These are phyloP conservation scores for Ammospiza nelsoni DNA, from an alignment of 2,113 vertebrate genomes.

Conservation along the genomic window DNA sequence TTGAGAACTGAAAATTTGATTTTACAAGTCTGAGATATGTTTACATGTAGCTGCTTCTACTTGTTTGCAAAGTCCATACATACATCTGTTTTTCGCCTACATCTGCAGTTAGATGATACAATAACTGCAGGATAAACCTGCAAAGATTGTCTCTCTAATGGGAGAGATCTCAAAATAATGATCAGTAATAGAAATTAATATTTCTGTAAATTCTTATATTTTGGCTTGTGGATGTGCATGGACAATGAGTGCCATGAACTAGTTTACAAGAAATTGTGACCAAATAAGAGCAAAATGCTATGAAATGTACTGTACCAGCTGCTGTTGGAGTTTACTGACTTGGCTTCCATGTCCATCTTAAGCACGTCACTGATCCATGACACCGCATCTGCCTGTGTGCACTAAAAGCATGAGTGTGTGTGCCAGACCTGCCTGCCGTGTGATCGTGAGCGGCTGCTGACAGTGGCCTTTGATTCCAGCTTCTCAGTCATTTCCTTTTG, in stretches of 20 bases:
- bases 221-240: slow-evolving; percentile 80
- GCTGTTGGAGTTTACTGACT: slow-evolving; percentile 58
- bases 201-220: slow-evolving; percentile 59
- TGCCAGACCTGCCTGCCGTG: slow-evolving; percentile 79
- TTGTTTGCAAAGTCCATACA: slow-evolving; percentile 66
- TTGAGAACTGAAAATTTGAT: slow-evolving; percentile 80
- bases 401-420: slow-evolving; percentile 87
- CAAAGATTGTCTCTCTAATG: slow-evolving; percentile 44
- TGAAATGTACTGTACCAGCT: slow-evolving; percentile 73
- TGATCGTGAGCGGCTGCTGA: slow-evolving; percentile 67
- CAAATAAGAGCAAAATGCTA: slow-evolving; percentile 77
- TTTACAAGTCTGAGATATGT: slow-evolving; percentile 79
- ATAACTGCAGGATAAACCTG: slow-evolving; percentile 64
- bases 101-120: slow-evolving; percentile 59
- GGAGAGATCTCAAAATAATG: slow-evolving; percentile 16
- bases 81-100: slow-evolving; percentile 60
- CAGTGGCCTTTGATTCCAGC: slow-evolving; percentile 60
- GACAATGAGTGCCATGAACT: slow-evolving; percentile 73
- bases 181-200: slow-evolving; percentile 29
- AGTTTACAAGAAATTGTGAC: slow-evolving; percentile 83
- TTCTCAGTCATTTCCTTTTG: slow-evolving; percentile 77
- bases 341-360: slow-evolving; percentile 69
- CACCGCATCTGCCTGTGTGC: slow-evolving; percentile 69
- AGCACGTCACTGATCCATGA: slow-evolving; percentile 55
- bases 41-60: slow-evolving; percentile 86